Percentiles rank a stretch among this genome's conserved stretches.
Conservation (phyloP, 2,797 vertebrate genomes). For the Spheniscus humboldti region DNA sequence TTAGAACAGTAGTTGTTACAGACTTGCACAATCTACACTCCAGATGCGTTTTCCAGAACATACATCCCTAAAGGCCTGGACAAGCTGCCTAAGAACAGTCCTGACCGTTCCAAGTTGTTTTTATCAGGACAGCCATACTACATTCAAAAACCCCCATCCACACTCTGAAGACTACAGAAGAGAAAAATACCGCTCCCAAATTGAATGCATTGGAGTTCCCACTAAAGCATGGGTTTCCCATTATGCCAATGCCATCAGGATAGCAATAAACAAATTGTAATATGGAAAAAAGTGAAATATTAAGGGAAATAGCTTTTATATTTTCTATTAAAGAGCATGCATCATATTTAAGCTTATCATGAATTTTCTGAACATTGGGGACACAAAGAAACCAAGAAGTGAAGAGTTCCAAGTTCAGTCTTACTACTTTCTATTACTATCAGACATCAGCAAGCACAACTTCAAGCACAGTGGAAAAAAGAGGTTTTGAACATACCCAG, state of each 20-base stretch:
- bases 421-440: not conserved
- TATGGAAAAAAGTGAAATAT: not conserved
- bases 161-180: not conserved
- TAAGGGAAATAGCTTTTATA: not conserved
- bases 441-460: not conserved
- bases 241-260: not conserved
- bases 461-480: not conserved
- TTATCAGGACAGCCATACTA: not conserved
- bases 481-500: not conserved
- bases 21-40: not conserved
- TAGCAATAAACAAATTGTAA: not conserved
- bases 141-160: not conserved
- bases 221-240: not conserved
- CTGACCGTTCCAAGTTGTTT: not conserved
- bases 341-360: not conserved
- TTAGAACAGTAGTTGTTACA: not conserved
- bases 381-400: not conserved
- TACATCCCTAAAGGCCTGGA: not conserved
- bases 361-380: not conserved
- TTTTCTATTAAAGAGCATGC: not conserved
- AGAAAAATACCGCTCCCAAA: not conserved
- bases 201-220: fast-evolving
- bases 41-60: not conserved
- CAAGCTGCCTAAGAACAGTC: not conserved
- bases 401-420: not conserved